These are phyloP conservation scores for Brachyhypopomus gauderio DNA, from an alignment of 2,113 vertebrate species.

Conservation along the genomic window DNA sequence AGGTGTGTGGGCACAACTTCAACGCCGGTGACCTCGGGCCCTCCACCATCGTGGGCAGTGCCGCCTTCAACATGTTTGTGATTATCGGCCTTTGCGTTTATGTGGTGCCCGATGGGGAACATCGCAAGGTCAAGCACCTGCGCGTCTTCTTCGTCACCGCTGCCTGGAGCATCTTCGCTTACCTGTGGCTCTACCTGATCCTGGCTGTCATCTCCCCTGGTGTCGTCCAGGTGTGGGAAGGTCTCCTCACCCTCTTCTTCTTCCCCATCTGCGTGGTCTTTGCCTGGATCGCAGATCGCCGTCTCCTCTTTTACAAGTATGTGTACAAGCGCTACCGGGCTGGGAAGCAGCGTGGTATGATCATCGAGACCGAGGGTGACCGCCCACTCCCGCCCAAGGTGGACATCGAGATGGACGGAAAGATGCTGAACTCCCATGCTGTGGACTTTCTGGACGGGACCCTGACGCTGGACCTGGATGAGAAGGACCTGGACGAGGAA, in stretches of 20 bases:
- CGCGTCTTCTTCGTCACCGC: constrained; percentile 97
- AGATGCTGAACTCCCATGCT: constrained; percentile 94
- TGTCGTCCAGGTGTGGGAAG: constrained; percentile 96
- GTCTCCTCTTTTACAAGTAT: constrained; percentile 98
- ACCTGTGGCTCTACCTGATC: constrained; percentile 98
- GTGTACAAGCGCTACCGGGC: constrained; percentile 97
- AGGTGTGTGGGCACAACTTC: constrained; percentile 93
- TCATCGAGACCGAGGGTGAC: constrained; percentile 95
- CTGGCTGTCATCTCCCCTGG: constrained; percentile 92
- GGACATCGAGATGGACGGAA: constrained; percentile 98
- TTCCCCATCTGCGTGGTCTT: constrained; percentile 98
- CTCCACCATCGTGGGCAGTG: constrained; percentile 95
- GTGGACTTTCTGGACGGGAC: constrained; percentile 95
- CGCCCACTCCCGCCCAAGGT: constrained; percentile 89
- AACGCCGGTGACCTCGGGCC: constrained; percentile 88
- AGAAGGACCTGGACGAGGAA: constrained; percentile 94
- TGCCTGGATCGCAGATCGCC: constrained; percentile 95
- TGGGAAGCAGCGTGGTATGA: constrained; percentile 96
- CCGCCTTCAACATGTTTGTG: constrained; percentile 98
- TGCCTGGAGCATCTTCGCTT: constrained; percentile 98
- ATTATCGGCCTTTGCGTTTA: constrained; percentile 96
- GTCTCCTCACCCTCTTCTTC: constrained; percentile 95
- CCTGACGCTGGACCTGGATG: constrained; percentile 87
- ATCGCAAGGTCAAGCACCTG: constrained; percentile 94
- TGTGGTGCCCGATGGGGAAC: constrained; percentile 94